Conservation (phyloP, 2,888 invertebrate genomes). For the Griposia aprilina region DNA sequence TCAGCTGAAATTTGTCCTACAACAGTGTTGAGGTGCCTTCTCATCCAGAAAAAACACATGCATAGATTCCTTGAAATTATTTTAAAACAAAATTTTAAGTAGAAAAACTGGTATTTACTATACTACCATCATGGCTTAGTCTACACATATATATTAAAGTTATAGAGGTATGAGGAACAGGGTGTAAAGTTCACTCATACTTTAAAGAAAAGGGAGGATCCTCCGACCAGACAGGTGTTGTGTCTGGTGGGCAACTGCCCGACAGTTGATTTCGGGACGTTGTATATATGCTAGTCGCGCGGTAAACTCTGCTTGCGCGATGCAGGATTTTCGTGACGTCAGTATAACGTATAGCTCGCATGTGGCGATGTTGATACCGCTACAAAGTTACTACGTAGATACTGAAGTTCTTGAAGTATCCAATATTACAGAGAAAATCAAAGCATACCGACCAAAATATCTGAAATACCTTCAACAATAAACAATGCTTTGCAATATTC, state of each 20-base stretch:
- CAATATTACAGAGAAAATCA: neutral
- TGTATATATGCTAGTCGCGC: no score
- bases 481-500: slow-evolving; percentile 56
- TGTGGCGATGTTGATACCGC: no score
- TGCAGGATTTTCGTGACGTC: no score
- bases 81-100: neutral
- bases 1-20: neutral
- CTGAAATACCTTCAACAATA: slow-evolving; percentile 28
- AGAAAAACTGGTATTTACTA: neutral
- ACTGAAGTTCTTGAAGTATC: neutral
- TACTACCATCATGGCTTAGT: no score
- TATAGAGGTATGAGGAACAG: no score
- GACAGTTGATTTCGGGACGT: no score
- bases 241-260: no score
- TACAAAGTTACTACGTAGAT: neutral
- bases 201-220: no score
- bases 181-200: no score
- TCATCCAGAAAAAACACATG: neutral
- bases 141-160: neutral
- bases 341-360: no score
- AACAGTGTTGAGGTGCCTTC: neutral
- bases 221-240: no score
- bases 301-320: no score
- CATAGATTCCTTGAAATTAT: neutral
- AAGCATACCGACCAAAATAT: slow-evolving; percentile 21